These are phyloP conservation scores for Podarcis lilfordi DNA, from an alignment of 2,797 vertebrate genomes.

Conservation along the genomic window DNA sequence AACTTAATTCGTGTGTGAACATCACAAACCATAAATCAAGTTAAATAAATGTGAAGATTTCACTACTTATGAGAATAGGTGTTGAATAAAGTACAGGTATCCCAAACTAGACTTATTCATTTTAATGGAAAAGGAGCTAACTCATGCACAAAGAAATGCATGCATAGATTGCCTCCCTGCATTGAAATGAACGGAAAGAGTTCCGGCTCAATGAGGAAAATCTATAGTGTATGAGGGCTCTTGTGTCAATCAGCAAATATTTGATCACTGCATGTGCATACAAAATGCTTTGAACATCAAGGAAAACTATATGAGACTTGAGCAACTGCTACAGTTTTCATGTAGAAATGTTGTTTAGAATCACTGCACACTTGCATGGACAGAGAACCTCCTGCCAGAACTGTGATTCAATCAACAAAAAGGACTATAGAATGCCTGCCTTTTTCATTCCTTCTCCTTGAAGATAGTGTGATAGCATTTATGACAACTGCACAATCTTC, in stretches of 20 bases:
- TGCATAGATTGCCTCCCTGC: not conserved
- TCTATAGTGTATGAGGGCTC: not conserved
- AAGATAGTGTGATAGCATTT: conserved; percentile 20
- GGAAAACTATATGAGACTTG: conserved; percentile 43
- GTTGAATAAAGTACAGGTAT: not conserved
- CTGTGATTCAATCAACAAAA: not conserved
- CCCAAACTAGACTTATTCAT: not conserved
- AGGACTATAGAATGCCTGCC: not conserved
- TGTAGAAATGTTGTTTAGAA: conserved; percentile 27
- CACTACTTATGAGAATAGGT: not conserved
- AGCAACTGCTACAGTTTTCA: conserved; percentile 37
- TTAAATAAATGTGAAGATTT: not conserved
- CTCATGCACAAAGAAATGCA: not conserved
- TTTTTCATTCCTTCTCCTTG: not conserved
- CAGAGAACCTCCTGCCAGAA: conserved; percentile 18
- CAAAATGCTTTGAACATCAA: conserved; percentile 17
- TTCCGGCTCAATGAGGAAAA: not conserved
- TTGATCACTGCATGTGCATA: not conserved
- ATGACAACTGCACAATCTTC: conserved; percentile 41
- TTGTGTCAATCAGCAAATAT: not conserved
- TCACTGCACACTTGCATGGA: conserved; percentile 36
- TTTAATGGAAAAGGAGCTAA: not conserved
- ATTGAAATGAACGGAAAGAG: not conserved
- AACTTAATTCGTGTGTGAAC: too few species aligned
- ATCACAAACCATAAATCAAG: not conserved